Evolutionary conservation across 1,140 invertebrate species (phyloP), one percentile per base, ranked within the genome.

Genomic region (Drosophila pachea): DNA sequence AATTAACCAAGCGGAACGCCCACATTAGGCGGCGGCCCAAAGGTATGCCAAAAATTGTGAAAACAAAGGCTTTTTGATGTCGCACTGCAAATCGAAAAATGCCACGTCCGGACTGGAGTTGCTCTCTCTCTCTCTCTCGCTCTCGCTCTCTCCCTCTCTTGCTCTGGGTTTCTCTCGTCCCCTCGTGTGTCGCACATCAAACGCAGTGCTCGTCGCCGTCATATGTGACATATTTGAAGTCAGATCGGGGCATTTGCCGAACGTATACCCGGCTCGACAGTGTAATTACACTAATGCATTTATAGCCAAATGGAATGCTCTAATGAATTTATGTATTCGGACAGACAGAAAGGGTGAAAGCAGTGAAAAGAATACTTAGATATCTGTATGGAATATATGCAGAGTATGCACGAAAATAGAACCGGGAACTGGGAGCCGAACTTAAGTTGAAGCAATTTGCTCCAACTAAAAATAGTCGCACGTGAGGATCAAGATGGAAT

Each of bases 161-260:
- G 1, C 22, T 22, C 22, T 22, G 1, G 1, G 1, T 22, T 3
- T 22, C 22, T 22, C 12, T 43, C 40, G 6, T 16, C 43, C 9
- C 16, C 43, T 45, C 43, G 7, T 16, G 12, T 45, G 22, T 9
- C 7, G 58, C 43, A 84, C 81, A 84, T 84, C 81, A 84, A 84
- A 84, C 81, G 74, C 43, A 22, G 38, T 48, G 31, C 35, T 68
- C 14, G 45, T 54, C 45, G 22, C 22, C 22, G 60, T 79, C 81
- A 81, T 84, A 81, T 74, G 81, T 84, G 64, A 70, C 86, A 86
- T 86, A 86, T 86, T 86, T 74, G 48, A 62, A 81, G 81, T 81
- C 74, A 75, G 62, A 83, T 78, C 22, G 22, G 65, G 50, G 48
- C 73, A 43, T 53, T 64, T 69, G 35, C 62, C 33, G 29, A 29